Evolutionary conservation across 2,113 vertebrate species (phyloP).

Genomic region (Vombatus ursinus): DNA sequence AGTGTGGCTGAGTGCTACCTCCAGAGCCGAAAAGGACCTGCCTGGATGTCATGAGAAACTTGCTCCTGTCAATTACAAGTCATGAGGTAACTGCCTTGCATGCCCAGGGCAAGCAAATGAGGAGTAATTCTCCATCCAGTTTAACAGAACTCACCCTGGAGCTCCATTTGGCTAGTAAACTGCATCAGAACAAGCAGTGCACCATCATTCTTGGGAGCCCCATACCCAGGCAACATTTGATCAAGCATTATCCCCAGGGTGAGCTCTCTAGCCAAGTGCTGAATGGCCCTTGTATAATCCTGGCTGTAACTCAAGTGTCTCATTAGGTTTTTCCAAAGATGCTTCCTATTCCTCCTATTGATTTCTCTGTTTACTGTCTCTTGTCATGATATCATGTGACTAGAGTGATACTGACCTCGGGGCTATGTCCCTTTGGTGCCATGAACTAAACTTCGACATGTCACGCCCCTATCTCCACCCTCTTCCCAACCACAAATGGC

Average conservation of each 20-base stretch:
- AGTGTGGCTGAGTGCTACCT: not conserved
- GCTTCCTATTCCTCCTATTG: slow-evolving; percentile 17
- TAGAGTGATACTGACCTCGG: slow-evolving; percentile 51
- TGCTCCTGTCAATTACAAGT: not conserved
- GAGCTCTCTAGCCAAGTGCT: slow-evolving; percentile 46
- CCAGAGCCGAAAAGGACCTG: not conserved
- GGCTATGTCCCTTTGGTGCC: slow-evolving; percentile 56
- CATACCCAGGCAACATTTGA: slow-evolving; percentile 43
- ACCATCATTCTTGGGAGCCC: not conserved
- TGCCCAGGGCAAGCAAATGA: not conserved
- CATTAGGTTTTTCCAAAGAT: slow-evolving; percentile 61
- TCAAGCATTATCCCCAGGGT: slow-evolving; percentile 47
- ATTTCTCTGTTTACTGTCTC: slow-evolving; percentile 34
- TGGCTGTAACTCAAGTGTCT: slow-evolving; percentile 39
- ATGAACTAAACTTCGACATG: slow-evolving; percentile 46
- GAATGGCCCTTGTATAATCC: slow-evolving; percentile 29
- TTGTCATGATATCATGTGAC: slow-evolving; percentile 37
- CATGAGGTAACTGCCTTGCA: not conserved
- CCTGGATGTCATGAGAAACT: not conserved
- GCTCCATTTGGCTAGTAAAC: not conserved
- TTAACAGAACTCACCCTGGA: not conserved
- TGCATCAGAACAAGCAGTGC: slow-evolving; percentile 19
- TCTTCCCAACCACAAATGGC: not conserved
- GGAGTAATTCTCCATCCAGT: slow-evolving; percentile 23
- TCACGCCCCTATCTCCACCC: not conserved